Percentiles rank a stretch among this genome's conserved stretches.
phyloP scores from a whole-genome alignment of 1,140 invertebrate genomes.

The Aphelinus atriplicis region DNA sequence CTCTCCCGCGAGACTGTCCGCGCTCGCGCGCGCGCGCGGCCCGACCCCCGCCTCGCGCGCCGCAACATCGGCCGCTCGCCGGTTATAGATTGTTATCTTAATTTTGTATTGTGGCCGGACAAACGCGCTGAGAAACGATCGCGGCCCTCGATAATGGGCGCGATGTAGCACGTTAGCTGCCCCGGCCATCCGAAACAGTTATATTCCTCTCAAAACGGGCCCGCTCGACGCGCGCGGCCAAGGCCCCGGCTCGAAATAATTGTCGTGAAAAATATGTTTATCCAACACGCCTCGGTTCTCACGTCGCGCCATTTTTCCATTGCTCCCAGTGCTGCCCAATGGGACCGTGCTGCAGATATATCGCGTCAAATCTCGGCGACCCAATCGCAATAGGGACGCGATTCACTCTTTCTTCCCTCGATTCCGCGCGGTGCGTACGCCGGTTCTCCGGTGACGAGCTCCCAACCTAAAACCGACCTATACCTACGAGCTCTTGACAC shows the following conservation, averaged over 20 bases:
- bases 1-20: not conserved
- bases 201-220: not conserved
- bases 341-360: too few species aligned
- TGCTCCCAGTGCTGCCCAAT: too few species aligned
- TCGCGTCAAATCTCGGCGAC: too few species aligned
- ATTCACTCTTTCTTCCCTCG: not conserved
- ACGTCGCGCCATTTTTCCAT: too few species aligned
- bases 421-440: not conserved
- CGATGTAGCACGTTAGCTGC: not conserved
- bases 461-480: too few species aligned
- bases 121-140: constrained; percentile 32
- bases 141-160: constrained; percentile 28
- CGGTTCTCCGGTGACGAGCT: too few species aligned
- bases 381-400: too few species aligned
- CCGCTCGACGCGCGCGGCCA: not conserved
- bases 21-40: too few species aligned
- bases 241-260: constrained; percentile 12
- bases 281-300: not conserved
- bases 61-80: not conserved
- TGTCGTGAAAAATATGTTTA: constrained; percentile 25
- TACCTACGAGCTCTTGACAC: too few species aligned
- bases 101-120: constrained; percentile 36
- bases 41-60: not conserved
- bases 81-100: constrained; percentile 34
- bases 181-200: constrained; percentile 16